These are phyloP conservation scores for Netelia fuscicornis DNA, from an alignment of 2,888 invertebrate species.

Conservation along the genomic window DNA sequence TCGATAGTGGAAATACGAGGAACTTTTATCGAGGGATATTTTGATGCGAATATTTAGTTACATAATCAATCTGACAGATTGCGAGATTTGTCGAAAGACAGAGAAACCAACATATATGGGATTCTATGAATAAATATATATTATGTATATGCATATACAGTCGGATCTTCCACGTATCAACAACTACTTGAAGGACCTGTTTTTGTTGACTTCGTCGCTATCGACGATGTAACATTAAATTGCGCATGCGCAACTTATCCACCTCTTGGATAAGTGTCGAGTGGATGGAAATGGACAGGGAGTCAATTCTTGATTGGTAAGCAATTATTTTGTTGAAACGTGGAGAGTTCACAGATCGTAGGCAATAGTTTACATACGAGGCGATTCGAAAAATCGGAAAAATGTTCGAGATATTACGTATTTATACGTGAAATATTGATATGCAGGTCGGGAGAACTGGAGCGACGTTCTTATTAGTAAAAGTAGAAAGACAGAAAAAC, in stretches of 20 bases:
- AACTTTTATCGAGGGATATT: background rate
- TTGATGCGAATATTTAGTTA: slow-evolving; percentile 17
- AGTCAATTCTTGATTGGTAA: too few species aligned
- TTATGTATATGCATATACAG: slow-evolving; percentile 15
- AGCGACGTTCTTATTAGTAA: slow-evolving; percentile 6
- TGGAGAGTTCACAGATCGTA: too few species aligned
- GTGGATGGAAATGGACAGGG: too few species aligned
- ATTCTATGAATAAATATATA: slow-evolving; percentile 32
- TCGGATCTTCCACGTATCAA: too few species aligned
- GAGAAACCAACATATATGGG: slow-evolving; percentile 44
- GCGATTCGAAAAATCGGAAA: slow-evolving; percentile 5
- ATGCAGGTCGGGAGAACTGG: slow-evolving; percentile 70
- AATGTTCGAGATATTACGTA: slow-evolving; percentile 13
- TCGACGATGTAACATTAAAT: background rate
- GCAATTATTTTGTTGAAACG: too few species aligned
- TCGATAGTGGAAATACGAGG: too few species aligned
- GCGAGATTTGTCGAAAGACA: slow-evolving; percentile 43
- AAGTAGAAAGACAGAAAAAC: slow-evolving; percentile 1
- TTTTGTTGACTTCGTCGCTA: background rate
- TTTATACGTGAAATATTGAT: slow-evolving; percentile 62
- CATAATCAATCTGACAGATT: slow-evolving; percentile 23
- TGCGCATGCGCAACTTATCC: too few species aligned
- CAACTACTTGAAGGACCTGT: background rate
- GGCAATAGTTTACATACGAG: slow-evolving; percentile 8
- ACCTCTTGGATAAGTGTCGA: too few species aligned